Evolutionary conservation across 2,113 vertebrate genomes (phyloP).

Genomic region (Gnathonemus echidnorhynchus): DNA sequence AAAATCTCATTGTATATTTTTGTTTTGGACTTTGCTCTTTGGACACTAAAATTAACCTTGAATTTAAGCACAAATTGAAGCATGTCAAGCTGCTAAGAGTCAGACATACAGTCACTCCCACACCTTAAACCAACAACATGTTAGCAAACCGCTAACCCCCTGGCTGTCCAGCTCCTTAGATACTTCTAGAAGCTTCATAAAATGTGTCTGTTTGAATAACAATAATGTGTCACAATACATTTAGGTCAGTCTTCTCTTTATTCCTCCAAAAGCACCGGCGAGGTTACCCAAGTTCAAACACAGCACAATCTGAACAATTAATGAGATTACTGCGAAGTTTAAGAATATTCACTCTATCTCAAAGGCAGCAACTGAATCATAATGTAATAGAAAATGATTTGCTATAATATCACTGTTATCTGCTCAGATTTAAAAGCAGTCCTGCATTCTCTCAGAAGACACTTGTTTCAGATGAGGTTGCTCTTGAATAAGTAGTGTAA

Average conservation of each 20-base stretch:
- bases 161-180: background rate
- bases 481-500: background rate
- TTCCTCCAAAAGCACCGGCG: background rate
- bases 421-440: background rate
- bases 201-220: background rate
- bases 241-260: slow-evolving; percentile 13
- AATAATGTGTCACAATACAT: slow-evolving; percentile 12
- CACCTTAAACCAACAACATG: background rate
- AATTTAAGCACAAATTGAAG: background rate
- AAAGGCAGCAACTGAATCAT: background rate
- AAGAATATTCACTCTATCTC: background rate
- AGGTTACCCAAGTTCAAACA: slow-evolving; percentile 9
- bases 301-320: background rate
- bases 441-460: background rate
- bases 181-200: background rate
- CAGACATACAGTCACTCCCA: background rate
- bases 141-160: background rate
- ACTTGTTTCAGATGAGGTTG: background rate
- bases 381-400: background rate
- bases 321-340: background rate
- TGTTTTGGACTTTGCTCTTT: no score
- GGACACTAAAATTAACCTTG: no score
- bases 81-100: background rate
- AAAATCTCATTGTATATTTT: no score
- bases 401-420: background rate